Evolutionary conservation across 2,797 vertebrate genomes (phyloP), one percentile per base, ranked within the genome.

Genomic region (Enteromius trimaculatus): DNA sequence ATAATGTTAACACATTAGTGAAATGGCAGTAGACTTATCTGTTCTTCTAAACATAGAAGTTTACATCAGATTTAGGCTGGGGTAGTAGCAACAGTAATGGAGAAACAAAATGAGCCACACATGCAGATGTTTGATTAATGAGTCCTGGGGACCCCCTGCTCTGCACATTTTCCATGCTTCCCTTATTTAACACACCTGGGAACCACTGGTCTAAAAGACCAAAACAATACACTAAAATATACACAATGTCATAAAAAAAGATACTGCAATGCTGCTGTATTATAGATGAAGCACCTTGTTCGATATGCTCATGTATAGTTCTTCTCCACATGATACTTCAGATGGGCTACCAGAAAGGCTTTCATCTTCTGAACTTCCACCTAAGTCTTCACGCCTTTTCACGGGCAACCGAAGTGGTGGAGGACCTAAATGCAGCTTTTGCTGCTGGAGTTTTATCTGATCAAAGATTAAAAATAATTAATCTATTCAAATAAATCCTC

Each of bases 371-470:
- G 94, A 95, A 85, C 90, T 95, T 81, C 93, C 91, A 23, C 95
- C 93, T 0, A 89, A 71, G 68, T 97, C 95, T 31, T 95, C 95
- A 29, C 89, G 87, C 77, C 89, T 92, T 88, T 94, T 97, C 88
- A 90, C 80, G 21, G 94, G 91, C 69, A 94, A 83, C 77, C 93
- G 90, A 83, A 93, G 87, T 0, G 95, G 93, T 39, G 95, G 96
- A 0, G 95, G 95, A 8, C 96, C 95, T 86, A 96, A 69, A 92
- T 96, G 97, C 93, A 97, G 92, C 78, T 96, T 97, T 89, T 97
- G 94, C 86, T 90, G 96, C 87, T 93, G 93, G 44, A 99, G 95
- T 88, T 97, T 98, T 85, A 95, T n/a, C 98, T 99, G 84, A 70
- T n/a, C 68, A 86, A 76, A 68, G 9, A n/a, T n/a, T n/a, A n/a